These are phyloP conservation scores for Chrysochloris asiatica DNA, from an alignment of 2,113 vertebrate genomes.

Conservation along the genomic window DNA sequence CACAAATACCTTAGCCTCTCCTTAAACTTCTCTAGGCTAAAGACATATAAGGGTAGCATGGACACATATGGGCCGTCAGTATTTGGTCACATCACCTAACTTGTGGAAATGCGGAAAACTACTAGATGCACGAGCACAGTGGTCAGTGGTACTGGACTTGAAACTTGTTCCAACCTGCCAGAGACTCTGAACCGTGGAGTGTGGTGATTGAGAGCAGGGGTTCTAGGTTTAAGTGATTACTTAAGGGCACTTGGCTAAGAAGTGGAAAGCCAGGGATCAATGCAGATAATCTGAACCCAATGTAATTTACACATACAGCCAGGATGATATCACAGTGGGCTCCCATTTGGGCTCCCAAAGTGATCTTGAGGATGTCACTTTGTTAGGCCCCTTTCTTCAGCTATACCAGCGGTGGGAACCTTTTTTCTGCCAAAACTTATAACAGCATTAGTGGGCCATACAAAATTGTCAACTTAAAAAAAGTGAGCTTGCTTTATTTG, in stretches of 20 bases:
- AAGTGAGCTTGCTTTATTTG: no score
- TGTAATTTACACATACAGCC: background rate
- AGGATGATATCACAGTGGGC: background rate
- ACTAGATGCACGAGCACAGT: background rate
- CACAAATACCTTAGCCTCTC: background rate
- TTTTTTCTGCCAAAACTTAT: no score
- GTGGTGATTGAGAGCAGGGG: background rate
- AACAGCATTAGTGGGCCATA: no score
- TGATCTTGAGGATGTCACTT: background rate
- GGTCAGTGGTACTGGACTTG: background rate
- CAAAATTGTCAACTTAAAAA: no score
- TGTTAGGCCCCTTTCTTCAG: background rate
- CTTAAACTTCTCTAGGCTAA: background rate
- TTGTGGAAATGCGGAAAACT: slow-evolving; percentile 31
- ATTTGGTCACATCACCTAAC: background rate
- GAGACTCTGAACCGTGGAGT: background rate
- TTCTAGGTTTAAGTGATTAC: background rate
- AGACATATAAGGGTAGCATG: background rate
- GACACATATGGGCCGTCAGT: background rate
- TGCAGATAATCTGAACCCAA: background rate
- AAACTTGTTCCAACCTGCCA: slow-evolving; percentile 13
- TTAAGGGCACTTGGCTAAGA: background rate
- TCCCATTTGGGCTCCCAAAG: slow-evolving; percentile 1
- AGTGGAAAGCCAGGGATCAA: background rate
- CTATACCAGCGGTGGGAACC: no score